Evolutionary conservation across 2,113 vertebrate genomes (phyloP), one percentile per base, ranked within the genome.

Genomic region (Chinchilla lanigera): DNA sequence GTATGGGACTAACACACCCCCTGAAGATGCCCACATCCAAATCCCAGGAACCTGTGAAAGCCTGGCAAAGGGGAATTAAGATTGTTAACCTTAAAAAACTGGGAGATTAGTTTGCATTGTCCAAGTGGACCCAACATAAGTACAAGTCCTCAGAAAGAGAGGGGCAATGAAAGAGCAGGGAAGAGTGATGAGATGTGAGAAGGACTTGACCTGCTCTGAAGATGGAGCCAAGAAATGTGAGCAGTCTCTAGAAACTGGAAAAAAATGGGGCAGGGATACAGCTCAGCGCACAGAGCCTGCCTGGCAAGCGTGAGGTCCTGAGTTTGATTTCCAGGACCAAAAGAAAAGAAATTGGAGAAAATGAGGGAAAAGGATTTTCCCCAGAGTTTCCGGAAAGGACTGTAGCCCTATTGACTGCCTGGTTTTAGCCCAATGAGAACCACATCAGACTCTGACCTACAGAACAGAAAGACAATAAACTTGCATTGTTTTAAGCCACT

Each of bases 71-170:
- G 52, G 54, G 58, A 83, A 92, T 54, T 85, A 86, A 87, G 86
- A 38, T 30, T 73, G 61, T 50, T 83, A 50, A 93, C 90, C 44
- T 92, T 94, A 93, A 95, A 92, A 85, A 92, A 85, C 58, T 28
- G 35, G 65, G 16, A 60, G 35, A 69, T 17, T 11, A 63, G 28
- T 50, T 38, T 47, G 65, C 26, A 85, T 87, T 95, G 65, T 47
- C 17, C 80, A 75, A 50, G 52, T 41, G 26, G 65, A 54, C 30
- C 38, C 41, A 84, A 81, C 3, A 14, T 69, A 89, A 87, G 83
- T 77, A 58, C 50, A 38, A 60, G 3, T 50, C n/a, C 86, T 77
- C 35, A 90, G 80, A 94, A 92, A 17, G 30, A 50, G 47, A 65
- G 60, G 26, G 28, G 7, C 16, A 35, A 0, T 65, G 78, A 41